These are phyloP conservation scores for Ptychochromis oligacanthus DNA, from an alignment of 2,113 vertebrate species.

Conservation along the genomic window DNA sequence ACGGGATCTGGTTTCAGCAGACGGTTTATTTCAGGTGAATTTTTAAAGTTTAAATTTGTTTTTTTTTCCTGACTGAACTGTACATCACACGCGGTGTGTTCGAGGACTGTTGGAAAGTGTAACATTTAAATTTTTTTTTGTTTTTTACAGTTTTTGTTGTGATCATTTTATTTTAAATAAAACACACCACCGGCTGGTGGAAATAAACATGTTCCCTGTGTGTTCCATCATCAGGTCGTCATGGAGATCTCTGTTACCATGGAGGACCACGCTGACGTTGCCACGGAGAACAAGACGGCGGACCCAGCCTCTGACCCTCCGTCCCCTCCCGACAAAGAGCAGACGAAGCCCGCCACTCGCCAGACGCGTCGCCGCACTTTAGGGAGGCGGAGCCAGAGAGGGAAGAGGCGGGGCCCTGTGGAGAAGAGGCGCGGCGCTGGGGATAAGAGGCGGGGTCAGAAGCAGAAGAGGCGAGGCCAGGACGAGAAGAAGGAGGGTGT, in stretches of 20 bases:
- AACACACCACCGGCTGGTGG: too few relatives aligned
- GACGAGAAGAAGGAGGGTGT: constrained; percentile 50
- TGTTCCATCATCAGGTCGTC: neutral
- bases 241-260: constrained; percentile 8
- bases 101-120: too few relatives aligned
- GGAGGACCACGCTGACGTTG: neutral
- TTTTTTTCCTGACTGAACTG: too few relatives aligned
- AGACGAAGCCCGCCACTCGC: neutral
- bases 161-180: too few relatives aligned
- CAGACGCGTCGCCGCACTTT: neutral
- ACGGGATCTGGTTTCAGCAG: too few relatives aligned
- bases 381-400: constrained; percentile 7
- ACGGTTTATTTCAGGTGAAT: too few relatives aligned
- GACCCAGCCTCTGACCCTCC: neutral
- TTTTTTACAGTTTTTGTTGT: too few relatives aligned
- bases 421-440: neutral
- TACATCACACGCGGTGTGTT: too few relatives aligned
- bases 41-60: neutral
- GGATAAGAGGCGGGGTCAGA: neutral
- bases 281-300: neutral
- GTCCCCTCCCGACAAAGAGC: neutral
- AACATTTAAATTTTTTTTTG: too few relatives aligned
- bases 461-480: constrained; percentile 25
- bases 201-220: neutral
- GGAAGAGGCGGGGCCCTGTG: neutral